Conservation (phyloP, 2,113 vertebrate genomes). For the Rhinogobius similis region DNA sequence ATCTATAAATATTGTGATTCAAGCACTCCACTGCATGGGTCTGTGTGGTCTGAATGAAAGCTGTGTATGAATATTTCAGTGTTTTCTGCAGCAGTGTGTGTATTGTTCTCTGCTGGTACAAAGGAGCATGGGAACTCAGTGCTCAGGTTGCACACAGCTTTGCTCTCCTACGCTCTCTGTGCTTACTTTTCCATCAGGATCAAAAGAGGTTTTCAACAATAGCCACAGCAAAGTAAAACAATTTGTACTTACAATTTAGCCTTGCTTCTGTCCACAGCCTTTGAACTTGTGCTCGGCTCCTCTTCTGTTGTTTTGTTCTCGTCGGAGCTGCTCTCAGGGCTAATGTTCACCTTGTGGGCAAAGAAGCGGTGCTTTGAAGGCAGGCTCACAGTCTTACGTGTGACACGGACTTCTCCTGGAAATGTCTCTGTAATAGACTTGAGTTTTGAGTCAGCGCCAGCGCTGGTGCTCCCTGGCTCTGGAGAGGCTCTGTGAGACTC, state of each 20-base stretch:
- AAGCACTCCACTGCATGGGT: not conserved
- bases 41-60: conserved; percentile 9
- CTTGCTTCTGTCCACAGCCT: conserved; percentile 36
- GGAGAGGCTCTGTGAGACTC: conserved; percentile 34
- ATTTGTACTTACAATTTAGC: conserved; percentile 66
- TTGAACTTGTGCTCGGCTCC: conserved; percentile 13
- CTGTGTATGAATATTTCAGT: conserved; percentile 61
- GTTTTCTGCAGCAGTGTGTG: conserved; percentile 17
- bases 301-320: conserved; percentile 19
- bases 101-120: conserved; percentile 60
- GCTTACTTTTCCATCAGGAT: conserved; percentile 28
- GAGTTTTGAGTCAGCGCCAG: conserved; percentile 13
- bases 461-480: conserved; percentile 20
- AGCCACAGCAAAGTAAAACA: conserved; percentile 34
- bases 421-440: conserved; percentile 34
- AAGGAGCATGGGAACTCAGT: conserved; percentile 57
- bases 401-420: conserved; percentile 25
- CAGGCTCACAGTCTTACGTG: conserved; percentile 70
- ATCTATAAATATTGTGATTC: not conserved
- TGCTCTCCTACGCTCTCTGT: conserved; percentile 15
- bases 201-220: conserved; percentile 38
- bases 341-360: conserved; percentile 52
- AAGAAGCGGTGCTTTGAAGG: conserved; percentile 60
- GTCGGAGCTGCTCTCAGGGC: conserved; percentile 42
- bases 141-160: conserved; percentile 62